phyloP scores from a whole-genome alignment of 2,797 vertebrate species.

The Dallia pectoralis region DNA sequence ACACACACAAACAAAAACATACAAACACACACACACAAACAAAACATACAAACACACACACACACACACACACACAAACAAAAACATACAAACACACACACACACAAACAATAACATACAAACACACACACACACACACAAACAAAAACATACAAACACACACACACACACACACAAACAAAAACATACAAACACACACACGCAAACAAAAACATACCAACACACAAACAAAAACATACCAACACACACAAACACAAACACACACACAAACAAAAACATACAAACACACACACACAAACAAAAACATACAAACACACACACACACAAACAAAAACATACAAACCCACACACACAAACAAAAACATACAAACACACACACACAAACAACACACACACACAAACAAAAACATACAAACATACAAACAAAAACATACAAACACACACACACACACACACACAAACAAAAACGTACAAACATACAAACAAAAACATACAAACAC shows the following conservation, averaged over 20 bases:
- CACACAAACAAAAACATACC: constrained; percentile 30
- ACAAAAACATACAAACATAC: too few relatives aligned
- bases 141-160: too few relatives aligned
- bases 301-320: constrained; percentile 27
- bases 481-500: constrained; percentile 26
- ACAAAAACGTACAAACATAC: too few relatives aligned
- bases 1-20: too few relatives aligned
- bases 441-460: constrained; percentile 26
- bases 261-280: too few relatives aligned
- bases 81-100: too few relatives aligned
- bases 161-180: constrained; percentile 46
- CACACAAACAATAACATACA: constrained; percentile 31
- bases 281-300: constrained; percentile 42
- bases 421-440: constrained; percentile 26
- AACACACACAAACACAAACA: constrained; percentile 25
- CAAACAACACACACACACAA: too few relatives aligned
- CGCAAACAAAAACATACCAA: too few relatives aligned
- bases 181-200: constrained; percentile 27
- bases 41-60: constrained; percentile 27
- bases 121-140: constrained; percentile 24
- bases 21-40: constrained; percentile 42
- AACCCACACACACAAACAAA: constrained; percentile 37
- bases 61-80: too few relatives aligned
- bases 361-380: constrained; percentile 27
- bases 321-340: too few relatives aligned